These are phyloP conservation scores for Balanococcus diminutus DNA, from an alignment of 2,888 invertebrate genomes.

Conservation along the genomic window DNA sequence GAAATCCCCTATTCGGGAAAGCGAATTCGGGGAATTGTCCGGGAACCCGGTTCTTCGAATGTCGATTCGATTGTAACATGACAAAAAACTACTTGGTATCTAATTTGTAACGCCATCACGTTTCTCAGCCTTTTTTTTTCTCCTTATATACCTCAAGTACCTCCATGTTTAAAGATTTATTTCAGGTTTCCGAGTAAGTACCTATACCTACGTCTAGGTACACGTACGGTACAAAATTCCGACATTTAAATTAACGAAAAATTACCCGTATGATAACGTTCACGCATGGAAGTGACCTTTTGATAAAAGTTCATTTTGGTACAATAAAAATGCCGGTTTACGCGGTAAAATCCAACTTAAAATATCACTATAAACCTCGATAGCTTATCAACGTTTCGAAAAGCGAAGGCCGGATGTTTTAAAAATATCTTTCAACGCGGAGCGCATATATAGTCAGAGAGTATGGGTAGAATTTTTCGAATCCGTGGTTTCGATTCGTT, in stretches of 20 bases:
- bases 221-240: neutral
- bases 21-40: too few relatives aligned
- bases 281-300: slow-evolving; percentile 17
- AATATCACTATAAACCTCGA: neutral
- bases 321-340: slow-evolving; percentile 16
- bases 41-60: too few relatives aligned
- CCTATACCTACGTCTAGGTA: neutral
- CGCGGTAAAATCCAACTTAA: neutral
- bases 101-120: neutral
- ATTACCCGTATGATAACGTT: slow-evolving; percentile 8
- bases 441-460: neutral
- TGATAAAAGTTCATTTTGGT: slow-evolving; percentile 3
- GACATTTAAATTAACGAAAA: slow-evolving; percentile 15
- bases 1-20: too few relatives aligned
- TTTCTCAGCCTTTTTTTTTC: neutral
- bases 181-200: neutral
- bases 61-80: neutral
- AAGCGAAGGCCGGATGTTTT: slow-evolving; percentile 27
- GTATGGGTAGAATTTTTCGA: neutral
- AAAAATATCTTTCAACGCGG: neutral
- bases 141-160: too few relatives aligned
- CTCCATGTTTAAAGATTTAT: neutral
- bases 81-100: neutral
- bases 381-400: slow-evolving; percentile 11
- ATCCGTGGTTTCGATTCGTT: neutral